These are phyloP conservation scores for Drosophila persimilis DNA, from an alignment of 1,140 invertebrate genomes.

Conservation along the genomic window DNA sequence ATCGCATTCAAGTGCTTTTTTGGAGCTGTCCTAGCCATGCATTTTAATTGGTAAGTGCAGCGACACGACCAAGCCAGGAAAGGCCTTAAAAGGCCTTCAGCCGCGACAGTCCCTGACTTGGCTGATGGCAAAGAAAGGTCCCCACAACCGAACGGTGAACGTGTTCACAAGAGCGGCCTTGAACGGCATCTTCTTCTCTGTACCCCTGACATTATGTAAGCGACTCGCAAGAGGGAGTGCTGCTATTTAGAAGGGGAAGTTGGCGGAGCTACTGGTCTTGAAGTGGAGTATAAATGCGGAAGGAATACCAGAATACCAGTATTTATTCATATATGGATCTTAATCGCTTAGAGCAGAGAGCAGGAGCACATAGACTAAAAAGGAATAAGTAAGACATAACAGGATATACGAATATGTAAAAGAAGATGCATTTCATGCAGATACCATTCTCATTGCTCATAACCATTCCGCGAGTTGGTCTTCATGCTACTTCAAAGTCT, in stretches of 20 bases:
- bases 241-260: slow-evolving; percentile 27
- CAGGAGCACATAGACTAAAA: too few relatives aligned
- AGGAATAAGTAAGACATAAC: too few relatives aligned
- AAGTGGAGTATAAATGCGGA: slow-evolving; percentile 2
- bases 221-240: slow-evolving; percentile 5
- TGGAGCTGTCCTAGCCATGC: slow-evolving; percentile 57
- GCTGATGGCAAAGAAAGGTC: slow-evolving; percentile 11
- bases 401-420: too few relatives aligned
- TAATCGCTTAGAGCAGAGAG: too few relatives aligned
- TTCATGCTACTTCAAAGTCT: too few relatives aligned
- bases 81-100: slow-evolving; percentile 48
- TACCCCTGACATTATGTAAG: slow-evolving; percentile 54
- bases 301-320: too few relatives aligned
- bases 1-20: slow-evolving; percentile 59
- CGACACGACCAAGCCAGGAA: slow-evolving; percentile 30
- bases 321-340: too few relatives aligned
- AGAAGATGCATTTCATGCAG: too few relatives aligned
- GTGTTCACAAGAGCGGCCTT: slow-evolving; percentile 37
- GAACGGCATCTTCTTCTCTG: slow-evolving; percentile 45
- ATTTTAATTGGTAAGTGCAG: slow-evolving; percentile 71
- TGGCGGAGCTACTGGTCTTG: slow-evolving; percentile 11
- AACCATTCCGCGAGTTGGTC: too few relatives aligned
- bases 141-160: slow-evolving; percentile 1
- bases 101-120: slow-evolving; percentile 3
- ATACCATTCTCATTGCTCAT: too few relatives aligned